Conservation (phyloP, 2,113 vertebrate species). For the Etheostoma cragini region DNA sequence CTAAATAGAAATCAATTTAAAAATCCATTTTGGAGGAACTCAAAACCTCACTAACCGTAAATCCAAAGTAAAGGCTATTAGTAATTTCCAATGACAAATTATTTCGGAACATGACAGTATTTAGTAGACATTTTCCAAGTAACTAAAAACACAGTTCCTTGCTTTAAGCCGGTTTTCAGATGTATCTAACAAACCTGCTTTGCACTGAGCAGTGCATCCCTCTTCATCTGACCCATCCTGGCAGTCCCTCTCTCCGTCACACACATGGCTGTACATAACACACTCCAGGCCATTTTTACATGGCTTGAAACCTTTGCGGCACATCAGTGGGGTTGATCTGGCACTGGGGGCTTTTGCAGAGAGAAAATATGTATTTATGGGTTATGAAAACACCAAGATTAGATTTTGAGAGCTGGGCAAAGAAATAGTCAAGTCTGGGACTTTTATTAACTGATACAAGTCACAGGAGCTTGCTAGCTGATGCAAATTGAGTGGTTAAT, state of each 20-base stretch:
- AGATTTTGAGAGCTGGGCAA: background rate
- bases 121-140: background rate
- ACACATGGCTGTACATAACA: slow-evolving; percentile 81
- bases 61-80: background rate
- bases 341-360: slow-evolving; percentile 32
- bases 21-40: background rate
- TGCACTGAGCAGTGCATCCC: slow-evolving; percentile 54
- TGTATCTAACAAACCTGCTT: slow-evolving; percentile 52
- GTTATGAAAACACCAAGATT: background rate
- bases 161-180: background rate
- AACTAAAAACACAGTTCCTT: background rate
- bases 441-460: background rate
- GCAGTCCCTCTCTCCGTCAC: slow-evolving; percentile 88
- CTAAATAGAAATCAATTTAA: background rate
- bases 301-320: slow-evolving; percentile 65
- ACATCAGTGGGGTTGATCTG: slow-evolving; percentile 50
- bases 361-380: background rate
- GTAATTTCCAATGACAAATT: background rate
- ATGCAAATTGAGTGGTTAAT: no score
- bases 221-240: slow-evolving; percentile 86
- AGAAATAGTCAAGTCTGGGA: background rate
- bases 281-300: slow-evolving; percentile 85
- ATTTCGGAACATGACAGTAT: background rate
- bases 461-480: background rate
- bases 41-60: background rate